Percentiles rank a stretch among this genome's conserved stretches.
phyloP scores from a whole-genome alignment of 2,888 invertebrate genomes.

The Aphodius granarius region DNA sequence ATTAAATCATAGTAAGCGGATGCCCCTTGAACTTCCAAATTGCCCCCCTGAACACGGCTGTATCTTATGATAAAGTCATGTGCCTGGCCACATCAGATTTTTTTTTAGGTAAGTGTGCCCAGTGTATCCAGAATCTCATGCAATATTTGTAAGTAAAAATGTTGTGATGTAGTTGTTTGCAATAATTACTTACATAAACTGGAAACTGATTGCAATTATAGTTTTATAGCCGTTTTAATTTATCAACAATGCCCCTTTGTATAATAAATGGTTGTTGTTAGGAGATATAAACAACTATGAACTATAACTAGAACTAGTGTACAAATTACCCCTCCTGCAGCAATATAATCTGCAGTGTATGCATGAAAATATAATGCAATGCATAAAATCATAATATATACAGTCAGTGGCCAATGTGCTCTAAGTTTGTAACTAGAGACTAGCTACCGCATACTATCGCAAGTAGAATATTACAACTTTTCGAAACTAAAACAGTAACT shows the following conservation, averaged over 20 bases:
- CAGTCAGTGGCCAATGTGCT: not conserved
- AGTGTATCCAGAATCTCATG: no score
- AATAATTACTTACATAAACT: no score
- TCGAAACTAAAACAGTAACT: not conserved
- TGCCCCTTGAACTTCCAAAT: no score
- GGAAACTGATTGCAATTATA: no score
- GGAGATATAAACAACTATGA: not conserved
- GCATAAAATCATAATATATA: constrained; percentile 12
- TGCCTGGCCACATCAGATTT: no score
- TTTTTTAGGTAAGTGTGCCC: no score
- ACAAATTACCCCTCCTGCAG: not conserved
- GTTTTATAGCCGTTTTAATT: no score
- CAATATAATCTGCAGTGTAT: not conserved
- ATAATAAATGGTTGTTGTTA: not conserved
- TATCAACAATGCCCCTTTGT: not conserved
- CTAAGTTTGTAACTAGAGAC: not conserved
- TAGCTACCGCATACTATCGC: not conserved
- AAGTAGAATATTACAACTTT: not conserved
- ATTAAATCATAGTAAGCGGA: no score
- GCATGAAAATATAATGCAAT: constrained; percentile 10
- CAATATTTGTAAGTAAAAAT: no score
- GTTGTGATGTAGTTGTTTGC: no score
- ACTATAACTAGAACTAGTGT: not conserved
- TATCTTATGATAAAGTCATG: no score
- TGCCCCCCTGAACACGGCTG: no score